Evolutionary conservation across 2,797 vertebrate species (phyloP).

Genomic region (Pelodytes ibericus): DNA sequence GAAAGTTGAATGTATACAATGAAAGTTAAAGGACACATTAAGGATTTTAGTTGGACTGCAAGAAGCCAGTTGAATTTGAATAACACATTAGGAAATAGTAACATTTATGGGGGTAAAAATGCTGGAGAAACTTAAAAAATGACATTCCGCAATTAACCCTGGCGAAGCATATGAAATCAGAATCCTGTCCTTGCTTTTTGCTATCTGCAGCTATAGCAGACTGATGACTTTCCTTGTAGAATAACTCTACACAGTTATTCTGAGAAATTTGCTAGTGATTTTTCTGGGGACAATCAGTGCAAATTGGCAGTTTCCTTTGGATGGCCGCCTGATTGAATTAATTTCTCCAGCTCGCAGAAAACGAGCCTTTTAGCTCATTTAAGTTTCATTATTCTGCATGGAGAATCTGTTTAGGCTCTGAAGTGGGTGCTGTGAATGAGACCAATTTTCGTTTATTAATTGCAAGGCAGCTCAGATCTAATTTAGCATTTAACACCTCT

Average conservation of each 20-base stretch:
- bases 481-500: constrained; percentile 44
- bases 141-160: constrained; percentile 10
- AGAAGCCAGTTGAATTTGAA: not conserved
- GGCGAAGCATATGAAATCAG: not conserved
- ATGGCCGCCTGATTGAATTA: constrained; percentile 53
- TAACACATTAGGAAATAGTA: not conserved
- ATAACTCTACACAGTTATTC: constrained; percentile 51
- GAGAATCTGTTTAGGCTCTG: constrained; percentile 55
- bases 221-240: constrained; percentile 46
- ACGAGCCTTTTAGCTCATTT: constrained; percentile 54
- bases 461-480: constrained; percentile 41
- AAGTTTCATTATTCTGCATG: constrained; percentile 51
- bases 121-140: not conserved
- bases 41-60: not conserved
- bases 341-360: constrained; percentile 48
- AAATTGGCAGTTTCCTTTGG: constrained; percentile 55
- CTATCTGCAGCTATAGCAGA: constrained; percentile 37
- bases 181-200: constrained; percentile 12
- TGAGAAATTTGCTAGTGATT: constrained; percentile 48
- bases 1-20: too few species aligned
- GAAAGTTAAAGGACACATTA: too few species aligned
- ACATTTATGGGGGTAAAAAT: not conserved
- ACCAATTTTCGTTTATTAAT: constrained; percentile 54
- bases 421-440: constrained; percentile 52
- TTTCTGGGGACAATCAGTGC: constrained; percentile 47